Base-by-base conservation (phyloP, 1,140 invertebrate species). In the Zaprionus taronus region DNA sequence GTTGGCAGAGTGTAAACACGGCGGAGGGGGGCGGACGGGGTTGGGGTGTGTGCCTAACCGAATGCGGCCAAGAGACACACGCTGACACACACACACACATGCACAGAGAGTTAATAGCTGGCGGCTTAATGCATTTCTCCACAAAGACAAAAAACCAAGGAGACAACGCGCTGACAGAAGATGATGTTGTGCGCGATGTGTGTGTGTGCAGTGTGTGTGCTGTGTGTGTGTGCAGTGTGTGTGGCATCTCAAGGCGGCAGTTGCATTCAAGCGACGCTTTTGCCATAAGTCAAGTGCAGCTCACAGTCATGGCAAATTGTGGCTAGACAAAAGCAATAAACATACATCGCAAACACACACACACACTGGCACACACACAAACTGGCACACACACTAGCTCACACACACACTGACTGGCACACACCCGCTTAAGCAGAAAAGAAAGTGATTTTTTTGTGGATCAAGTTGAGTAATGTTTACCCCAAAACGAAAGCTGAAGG, bases 251-350 rank as follows among this genome's bases (percentile, higher is more conserved):
- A 86, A 86, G 80, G 83, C 79, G 61, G 72, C 61, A 44, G 58
- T 38, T 68, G 64, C 63, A 73, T 72, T 71, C 72, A 79, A 74
- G 73, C 53, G 66, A 34, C 24, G 64, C 66, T 56, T 78, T 84
- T 81, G 72, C 68, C 65, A 68, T 63, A 82, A 86, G 80, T 87
- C 83, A 86, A 85, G 75, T 86, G 83, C 79, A 78, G 75, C 80
- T 71, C 76, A 71, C 34, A 76, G 76, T 41, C 47, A 51, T 34
- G 64, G 57, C 36, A 20, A 63, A 71, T 49, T 68, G 51, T 44
- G 66, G 51, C 44, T 61, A 76, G 69, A 69, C 62, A 77, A 77
- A 75, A 83, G 58, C 47, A 26, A 57, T 56, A 62, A 57, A 70
- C 28, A 62, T 49, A 65, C 28, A 38, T 63, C 61, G 69, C 49